Base-by-base conservation (phyloP, 2,888 invertebrate species). In the Biston betularia region DNA sequence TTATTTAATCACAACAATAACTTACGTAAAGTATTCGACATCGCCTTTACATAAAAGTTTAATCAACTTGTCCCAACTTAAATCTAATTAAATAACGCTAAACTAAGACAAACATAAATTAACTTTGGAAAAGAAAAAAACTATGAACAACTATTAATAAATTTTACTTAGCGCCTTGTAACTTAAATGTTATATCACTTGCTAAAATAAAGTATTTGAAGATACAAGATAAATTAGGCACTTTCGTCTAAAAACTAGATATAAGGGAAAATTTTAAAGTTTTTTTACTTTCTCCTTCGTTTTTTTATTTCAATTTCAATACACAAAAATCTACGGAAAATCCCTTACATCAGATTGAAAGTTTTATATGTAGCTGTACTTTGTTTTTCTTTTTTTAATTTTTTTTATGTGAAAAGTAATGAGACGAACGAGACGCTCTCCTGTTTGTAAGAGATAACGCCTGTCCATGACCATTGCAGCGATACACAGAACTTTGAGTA, bases 101-200 rank as follows among this genome's bases (percentile, higher is more conserved):
- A 59, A 60, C 50, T 50, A 49, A 57, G 11, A 14, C 14, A 24
- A 57, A 53, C 46, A 62, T 73, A 69, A 76, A 72, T 70, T 80
- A 85, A 77, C 90, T 89, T 89, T 89, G 89, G 89, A 86, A 84
- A 81, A 76, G 77, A 79, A 84, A 83, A 82, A 82, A 79, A 15
- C 50, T 58, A 52, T 57, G 54, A 53, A 69, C 65, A 67, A 68
- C 69, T 55, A 61, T 11, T 14, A 44, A 45, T n/a, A 40, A 42
- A 24, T 15, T 35, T 45, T 59, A 60, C 53, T 10, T 52, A 53
- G 35, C n/a, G 4, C 11, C 38, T 38, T 8, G 0, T 38, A 15
- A 38, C 2, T 45, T 45, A 7, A 14, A 6, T 2, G 14, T 14
- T 49, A 50, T 6, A 44, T 52, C 14, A 34, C 53, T 49, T 10